Percentiles rank a stretch among this genome's conserved stretches.
These are phyloP conservation scores for Phrynocephalus vlangalii DNA, from an alignment of 2,797 vertebrate species.

Conservation along the genomic window DNA sequence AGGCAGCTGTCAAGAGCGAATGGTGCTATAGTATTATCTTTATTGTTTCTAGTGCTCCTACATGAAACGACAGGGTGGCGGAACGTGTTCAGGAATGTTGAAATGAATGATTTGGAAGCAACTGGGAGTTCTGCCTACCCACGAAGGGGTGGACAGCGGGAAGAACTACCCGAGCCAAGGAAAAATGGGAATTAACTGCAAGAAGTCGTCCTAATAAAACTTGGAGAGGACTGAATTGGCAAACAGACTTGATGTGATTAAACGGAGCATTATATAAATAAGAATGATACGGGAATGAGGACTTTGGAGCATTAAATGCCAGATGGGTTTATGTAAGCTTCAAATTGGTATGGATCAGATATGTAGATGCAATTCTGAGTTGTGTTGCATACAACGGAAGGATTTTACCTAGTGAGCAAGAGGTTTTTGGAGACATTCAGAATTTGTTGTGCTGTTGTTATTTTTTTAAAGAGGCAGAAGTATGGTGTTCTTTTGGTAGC, in stretches of 20 bases:
- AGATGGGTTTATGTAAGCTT: constrained; percentile 22
- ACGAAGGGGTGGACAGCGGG: constrained; percentile 33
- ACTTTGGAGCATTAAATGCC: background rate
- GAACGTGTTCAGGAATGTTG: background rate
- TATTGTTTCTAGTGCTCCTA: background rate
- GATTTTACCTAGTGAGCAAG: background rate
- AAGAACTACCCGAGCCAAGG: constrained; percentile 5
- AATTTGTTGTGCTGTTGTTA: background rate
- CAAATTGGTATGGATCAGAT: background rate
- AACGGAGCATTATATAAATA: constrained; percentile 27
- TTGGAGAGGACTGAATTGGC: constrained; percentile 40
- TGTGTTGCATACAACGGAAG: no score
- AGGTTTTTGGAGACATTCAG: background rate
- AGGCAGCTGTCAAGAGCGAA: constrained; percentile 33
- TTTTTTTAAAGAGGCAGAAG: background rate
- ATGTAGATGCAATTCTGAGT: background rate
- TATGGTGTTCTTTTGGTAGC: background rate
- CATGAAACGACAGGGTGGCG: background rate
- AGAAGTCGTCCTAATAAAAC: constrained; percentile 12
- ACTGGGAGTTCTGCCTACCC: background rate
- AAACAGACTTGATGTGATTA: background rate
- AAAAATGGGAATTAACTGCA: background rate
- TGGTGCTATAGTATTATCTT: constrained; percentile 26
- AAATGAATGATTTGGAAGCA: background rate
- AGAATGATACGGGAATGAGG: constrained; percentile 12